A percentile compares a stretch with the other conserved stretches of the same genome.
phyloP scores from a whole-genome alignment of 1,140 invertebrate species.

The Halyomorpha halys region DNA sequence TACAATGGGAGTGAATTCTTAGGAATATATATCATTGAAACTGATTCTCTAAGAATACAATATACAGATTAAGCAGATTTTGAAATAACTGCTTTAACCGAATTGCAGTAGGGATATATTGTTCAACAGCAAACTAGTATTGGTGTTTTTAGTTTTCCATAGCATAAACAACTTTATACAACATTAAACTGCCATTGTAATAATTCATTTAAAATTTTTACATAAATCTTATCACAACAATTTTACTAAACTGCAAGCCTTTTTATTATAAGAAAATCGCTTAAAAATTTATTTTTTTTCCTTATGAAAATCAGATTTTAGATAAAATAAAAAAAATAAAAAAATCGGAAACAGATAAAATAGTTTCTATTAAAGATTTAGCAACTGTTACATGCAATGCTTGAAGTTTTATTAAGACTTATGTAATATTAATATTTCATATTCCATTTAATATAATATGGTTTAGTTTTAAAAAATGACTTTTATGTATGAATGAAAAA shows the following conservation, averaged over 20 bases:
- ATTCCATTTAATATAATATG: no score
- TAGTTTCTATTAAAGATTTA: conserved; percentile 9
- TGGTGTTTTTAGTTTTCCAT: conserved; percentile 14
- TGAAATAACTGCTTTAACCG: neutral
- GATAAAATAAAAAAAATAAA: neutral
- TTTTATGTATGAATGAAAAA: no score
- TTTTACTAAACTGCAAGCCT: conserved; percentile 8
- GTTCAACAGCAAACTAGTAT: conserved; percentile 15
- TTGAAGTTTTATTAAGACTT: conserved; percentile 2
- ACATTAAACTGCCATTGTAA: conserved; percentile 15
- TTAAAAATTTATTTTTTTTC: no score
- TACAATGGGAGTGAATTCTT: conserved; percentile 12
- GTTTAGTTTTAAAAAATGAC: no score
- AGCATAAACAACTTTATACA: conserved; percentile 14
- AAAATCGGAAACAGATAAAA: neutral
- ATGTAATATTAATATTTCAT: no score
- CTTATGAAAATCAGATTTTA: no score
- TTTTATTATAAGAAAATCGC: neutral
- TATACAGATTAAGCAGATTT: no score
- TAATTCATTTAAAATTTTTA: conserved; percentile 10
- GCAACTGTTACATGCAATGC: conserved; percentile 16
- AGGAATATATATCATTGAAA: neutral
- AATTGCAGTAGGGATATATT: conserved; percentile 3
- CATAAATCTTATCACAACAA: conserved; percentile 1
- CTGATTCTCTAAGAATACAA: no score